Conservation (phyloP, 1,140 invertebrate species). For the Apis laboriosa region DNA sequence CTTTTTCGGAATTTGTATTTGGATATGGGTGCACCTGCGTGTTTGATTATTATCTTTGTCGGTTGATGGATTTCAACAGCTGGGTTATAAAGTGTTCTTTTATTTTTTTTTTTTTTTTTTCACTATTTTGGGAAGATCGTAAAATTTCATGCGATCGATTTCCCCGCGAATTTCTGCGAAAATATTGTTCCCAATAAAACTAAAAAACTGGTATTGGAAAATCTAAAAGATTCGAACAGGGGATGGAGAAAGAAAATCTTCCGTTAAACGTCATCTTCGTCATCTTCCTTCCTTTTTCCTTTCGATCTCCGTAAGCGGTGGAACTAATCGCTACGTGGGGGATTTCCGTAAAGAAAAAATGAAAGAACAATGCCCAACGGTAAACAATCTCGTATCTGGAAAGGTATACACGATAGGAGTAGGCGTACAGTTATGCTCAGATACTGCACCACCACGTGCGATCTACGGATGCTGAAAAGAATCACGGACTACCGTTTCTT, state of each 20-base stretch:
- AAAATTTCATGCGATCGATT: no score
- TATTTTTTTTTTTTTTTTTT: no score
- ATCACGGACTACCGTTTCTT: conserved; percentile 59
- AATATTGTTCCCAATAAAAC: no score
- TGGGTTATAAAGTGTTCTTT: no score
- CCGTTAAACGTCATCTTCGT: not conserved
- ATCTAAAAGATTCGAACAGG: not conserved
- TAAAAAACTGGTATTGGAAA: no score
- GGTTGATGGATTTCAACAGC: not conserved
- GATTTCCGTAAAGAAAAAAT: conserved; percentile 33
- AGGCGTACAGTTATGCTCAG: conserved; percentile 43
- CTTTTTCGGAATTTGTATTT: not conserved
- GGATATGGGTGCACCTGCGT: not conserved
- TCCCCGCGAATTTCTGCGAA: no score
- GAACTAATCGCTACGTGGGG: conserved; percentile 18
- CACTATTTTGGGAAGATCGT: no score
- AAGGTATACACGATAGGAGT: conserved; percentile 26
- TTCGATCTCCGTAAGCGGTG: not conserved
- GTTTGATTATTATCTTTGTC: not conserved
- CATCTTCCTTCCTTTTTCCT: not conserved
- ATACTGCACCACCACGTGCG: conserved; percentile 21
- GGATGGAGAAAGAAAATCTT: no score
- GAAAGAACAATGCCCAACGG: conserved; percentile 52
- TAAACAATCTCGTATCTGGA: conserved; percentile 56
- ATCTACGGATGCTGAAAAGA: conserved; percentile 48